These are phyloP conservation scores for Parnassius apollo DNA, from an alignment of 2,888 invertebrate species.

Conservation along the genomic window DNA sequence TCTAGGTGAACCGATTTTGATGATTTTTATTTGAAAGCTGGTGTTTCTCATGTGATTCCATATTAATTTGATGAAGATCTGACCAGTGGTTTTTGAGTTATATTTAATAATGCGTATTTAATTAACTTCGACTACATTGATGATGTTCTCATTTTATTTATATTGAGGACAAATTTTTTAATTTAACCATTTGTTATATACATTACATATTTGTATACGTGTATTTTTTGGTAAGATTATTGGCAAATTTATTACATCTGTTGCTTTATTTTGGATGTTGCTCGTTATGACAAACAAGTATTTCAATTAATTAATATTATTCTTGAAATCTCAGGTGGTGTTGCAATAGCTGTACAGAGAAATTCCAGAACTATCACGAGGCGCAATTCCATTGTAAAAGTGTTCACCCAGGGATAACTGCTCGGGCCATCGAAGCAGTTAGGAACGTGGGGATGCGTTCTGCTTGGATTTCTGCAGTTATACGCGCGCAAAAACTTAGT, in stretches of 20 bases:
- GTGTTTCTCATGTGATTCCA: no score
- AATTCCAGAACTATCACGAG: conserved; percentile 64
- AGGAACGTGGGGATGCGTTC: conserved; percentile 48
- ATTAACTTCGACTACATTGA: no score
- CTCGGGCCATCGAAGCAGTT: conserved; percentile 53
- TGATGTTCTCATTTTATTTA: no score
- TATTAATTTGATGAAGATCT: no score
- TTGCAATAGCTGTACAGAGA: conserved; percentile 54
- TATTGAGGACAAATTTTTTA: no score
- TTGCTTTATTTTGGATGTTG: not conserved
- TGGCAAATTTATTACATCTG: not conserved
- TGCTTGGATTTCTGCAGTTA: conserved; percentile 52
- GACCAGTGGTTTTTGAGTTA: no score
- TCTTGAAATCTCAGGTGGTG: conserved; percentile 58
- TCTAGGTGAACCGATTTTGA: no score
- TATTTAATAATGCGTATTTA: no score
- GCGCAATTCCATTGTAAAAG: conserved; percentile 67
- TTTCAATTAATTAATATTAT: not conserved
- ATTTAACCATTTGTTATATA: no score
- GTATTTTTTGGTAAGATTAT: not conserved
- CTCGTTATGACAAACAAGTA: conserved; percentile 1
- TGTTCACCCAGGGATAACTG: conserved; percentile 39
- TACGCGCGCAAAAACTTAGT: conserved; percentile 46
- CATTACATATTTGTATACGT: no score
- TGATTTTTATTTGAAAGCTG: no score